A percentile compares a stretch with the other conserved stretches of the same genome.
Conservation (phyloP, 2,888 invertebrate species). For the Hydrotaea diabolus region DNA sequence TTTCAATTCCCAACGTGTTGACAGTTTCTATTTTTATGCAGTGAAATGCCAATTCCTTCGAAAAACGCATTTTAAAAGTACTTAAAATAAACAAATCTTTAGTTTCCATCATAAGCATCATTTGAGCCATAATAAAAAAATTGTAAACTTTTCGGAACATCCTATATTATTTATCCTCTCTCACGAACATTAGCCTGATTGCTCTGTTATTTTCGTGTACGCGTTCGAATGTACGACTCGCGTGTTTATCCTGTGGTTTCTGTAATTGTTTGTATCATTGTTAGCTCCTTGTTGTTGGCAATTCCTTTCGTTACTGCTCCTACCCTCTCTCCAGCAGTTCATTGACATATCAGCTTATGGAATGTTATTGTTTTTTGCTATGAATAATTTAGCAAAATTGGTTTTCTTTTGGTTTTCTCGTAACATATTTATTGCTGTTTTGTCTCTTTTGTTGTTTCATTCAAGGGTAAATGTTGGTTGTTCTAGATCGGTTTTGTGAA, state of each 20-base stretch:
- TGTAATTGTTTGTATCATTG: conserved; percentile 18
- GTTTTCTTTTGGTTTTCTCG: background rate
- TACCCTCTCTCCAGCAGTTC: background rate
- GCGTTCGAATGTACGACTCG: background rate
- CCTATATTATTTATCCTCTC: too few relatives aligned
- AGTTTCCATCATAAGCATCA: too few relatives aligned
- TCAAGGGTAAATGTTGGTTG: conserved; percentile 5
- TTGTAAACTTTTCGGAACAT: too few relatives aligned
- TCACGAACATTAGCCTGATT: conserved; percentile 1
- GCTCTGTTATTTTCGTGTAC: background rate
- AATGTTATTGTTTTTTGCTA: conserved; percentile 1
- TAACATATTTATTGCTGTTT: background rate
- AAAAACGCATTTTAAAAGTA: too few relatives aligned
- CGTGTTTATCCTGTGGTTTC: conserved; percentile 40
- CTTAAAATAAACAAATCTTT: too few relatives aligned
- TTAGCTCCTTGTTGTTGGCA: conserved; percentile 1
- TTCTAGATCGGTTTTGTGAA: background rate
- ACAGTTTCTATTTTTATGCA: too few relatives aligned
- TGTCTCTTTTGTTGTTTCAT: background rate
- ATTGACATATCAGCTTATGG: conserved; percentile 4
- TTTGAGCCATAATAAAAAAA: too few relatives aligned
- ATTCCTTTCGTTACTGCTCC: background rate
- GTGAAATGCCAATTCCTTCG: too few relatives aligned
- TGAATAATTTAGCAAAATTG: conserved; percentile 17
- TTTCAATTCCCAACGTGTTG: too few relatives aligned